Base-by-base conservation (phyloP, 64 coral and sea anemone species). In the Acropora yongei region DNA sequence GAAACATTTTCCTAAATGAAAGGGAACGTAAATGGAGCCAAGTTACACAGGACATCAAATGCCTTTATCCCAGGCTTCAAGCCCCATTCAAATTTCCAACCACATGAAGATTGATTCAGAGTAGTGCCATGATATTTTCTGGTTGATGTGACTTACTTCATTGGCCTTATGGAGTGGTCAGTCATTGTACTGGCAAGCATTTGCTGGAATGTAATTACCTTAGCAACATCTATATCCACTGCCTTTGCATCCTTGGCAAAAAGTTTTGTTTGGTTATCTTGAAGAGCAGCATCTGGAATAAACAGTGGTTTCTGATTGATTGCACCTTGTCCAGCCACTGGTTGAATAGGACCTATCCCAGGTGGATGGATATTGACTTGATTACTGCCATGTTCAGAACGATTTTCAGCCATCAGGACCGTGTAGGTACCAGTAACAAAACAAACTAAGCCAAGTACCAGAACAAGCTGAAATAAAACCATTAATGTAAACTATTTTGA, bases 341-440 rank as follows among this genome's bases (percentile, higher is more conserved):
- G 42, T 41, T 87, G 79, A 63, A 93, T 87, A 85, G 88, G 74
- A 63, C 90, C 45, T 63, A 83, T 88, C n/a, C 80, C 55, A 77
- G 90, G 89, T 49, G 89, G 87, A 50, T 89, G 93, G 6, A 86
- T 47, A 43, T 87, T 73, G 41, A 87, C 74, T 47, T 73, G 74
- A 43, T 94, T 30, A 30, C 30, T 41, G 79, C 5, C 43, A 18
- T 88, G 88, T 69, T 86, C 73, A 49, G 47, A 72, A 81, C 68
- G 90, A 30, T 81, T 86, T 63, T 69, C 47, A 68, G 74, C 20
- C 47, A 77, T 94, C 11, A 98, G 89, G 40, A 98, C 92, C 44
- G 92, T 88, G 71, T 94, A 94, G 41, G 92, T 98, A 45, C 96
- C 92, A 39, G 83, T 93, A 41, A 98, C 67, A 8, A 98, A 91